A percentile compares a stretch with the other conserved stretches of the same genome.
Conservation (phyloP, 2,797 vertebrate genomes). For the Distichodus sexfasciatus region DNA sequence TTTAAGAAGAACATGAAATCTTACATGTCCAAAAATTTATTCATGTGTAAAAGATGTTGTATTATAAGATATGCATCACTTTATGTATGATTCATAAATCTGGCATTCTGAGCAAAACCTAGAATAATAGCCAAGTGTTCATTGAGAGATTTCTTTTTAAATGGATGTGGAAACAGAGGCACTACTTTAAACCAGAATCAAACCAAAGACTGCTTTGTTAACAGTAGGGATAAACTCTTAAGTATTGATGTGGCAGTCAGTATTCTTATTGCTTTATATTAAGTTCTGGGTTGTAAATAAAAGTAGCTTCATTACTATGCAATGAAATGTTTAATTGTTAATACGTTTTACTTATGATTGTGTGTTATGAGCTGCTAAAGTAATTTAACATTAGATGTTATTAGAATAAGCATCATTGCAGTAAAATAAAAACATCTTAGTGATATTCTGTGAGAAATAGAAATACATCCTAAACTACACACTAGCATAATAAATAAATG, state of each 20-base stretch:
- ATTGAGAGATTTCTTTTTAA: slow-evolving; percentile 9
- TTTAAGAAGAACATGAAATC: no score
- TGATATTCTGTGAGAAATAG: no score
- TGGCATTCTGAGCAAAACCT: no score
- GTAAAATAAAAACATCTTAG: background rate
- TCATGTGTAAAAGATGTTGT: no score
- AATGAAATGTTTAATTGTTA: slow-evolving; percentile 55
- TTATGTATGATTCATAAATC: no score
- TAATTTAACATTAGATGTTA: slow-evolving; percentile 44
- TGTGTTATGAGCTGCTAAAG: slow-evolving; percentile 36
- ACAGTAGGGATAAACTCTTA: no score
- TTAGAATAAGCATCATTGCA: slow-evolving; percentile 31
- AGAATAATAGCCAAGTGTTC: no score
- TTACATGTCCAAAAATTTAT: no score
- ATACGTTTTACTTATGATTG: slow-evolving; percentile 35
- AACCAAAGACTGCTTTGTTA: slow-evolving; percentile 42
- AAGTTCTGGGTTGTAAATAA: slow-evolving; percentile 68
- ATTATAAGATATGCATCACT: no score
- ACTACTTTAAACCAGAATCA: slow-evolving; percentile 13
- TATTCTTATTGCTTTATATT: slow-evolving; percentile 48
- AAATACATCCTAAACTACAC: no score
- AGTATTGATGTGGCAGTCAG: slow-evolving; percentile 49
- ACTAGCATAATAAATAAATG: no score
- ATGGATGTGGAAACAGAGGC: background rate
- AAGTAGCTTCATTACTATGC: slow-evolving; percentile 41